A percentile compares a stretch with the other conserved stretches of the same genome.
Conservation (phyloP, 1,140 invertebrate genomes). For the Halesus radiatus region DNA sequence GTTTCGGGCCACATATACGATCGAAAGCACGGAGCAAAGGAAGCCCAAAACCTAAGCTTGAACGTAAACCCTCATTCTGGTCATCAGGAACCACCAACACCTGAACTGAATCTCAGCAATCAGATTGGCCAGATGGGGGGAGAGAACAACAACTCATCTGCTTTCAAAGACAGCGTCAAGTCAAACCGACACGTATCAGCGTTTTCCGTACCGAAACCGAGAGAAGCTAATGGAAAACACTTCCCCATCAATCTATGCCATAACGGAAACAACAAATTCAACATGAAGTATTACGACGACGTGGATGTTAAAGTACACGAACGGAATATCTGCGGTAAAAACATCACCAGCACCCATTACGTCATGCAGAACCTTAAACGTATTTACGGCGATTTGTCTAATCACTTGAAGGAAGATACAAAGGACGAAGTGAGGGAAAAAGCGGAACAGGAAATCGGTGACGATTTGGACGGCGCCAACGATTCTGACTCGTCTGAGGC, state of each 20-base stretch:
- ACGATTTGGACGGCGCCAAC: conserved; percentile 57
- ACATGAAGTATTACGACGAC: conserved; percentile 54
- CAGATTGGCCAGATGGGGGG: conserved; percentile 57
- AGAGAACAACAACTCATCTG: conserved; percentile 49
- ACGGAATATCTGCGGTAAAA: conserved; percentile 44
- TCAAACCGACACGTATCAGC: conserved; percentile 74
- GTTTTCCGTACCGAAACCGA: conserved; percentile 74
- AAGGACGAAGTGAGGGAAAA: conserved; percentile 60
- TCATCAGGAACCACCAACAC: conserved; percentile 35
- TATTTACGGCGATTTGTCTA: conserved; percentile 69
- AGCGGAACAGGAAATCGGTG: conserved; percentile 60
- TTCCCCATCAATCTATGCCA: conserved; percentile 49
- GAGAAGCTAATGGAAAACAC: conserved; percentile 50
- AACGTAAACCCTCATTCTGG: conserved; percentile 39
- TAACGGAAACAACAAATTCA: conserved; percentile 49
- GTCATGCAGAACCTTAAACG: conserved; percentile 70
- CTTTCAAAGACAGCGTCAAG: conserved; percentile 62
- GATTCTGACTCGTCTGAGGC: conserved; percentile 54
- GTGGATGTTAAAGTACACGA: conserved; percentile 47
- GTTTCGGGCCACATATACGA: conserved; percentile 87
- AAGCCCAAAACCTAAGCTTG: conserved; percentile 59
- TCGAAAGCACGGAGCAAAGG: conserved; percentile 71
- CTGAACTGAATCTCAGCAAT: conserved; percentile 56
- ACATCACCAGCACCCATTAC: conserved; percentile 68
- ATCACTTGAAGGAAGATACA: conserved; percentile 55